phyloP scores from a whole-genome alignment of 1,140 invertebrate species.

The Meloidogyne chitwoodi region DNA sequence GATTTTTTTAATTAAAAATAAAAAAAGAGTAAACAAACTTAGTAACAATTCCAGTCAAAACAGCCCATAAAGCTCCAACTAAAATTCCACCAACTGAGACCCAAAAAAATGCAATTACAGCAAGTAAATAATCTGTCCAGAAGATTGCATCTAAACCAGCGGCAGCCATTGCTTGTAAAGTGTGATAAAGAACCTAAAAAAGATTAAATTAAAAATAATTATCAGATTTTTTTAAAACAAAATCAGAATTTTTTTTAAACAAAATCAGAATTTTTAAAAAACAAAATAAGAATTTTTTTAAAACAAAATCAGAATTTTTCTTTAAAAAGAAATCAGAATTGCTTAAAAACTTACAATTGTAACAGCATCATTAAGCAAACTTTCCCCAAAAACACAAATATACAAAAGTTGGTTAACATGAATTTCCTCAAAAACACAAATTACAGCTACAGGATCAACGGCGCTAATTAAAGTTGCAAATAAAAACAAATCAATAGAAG shows the following conservation, averaged over 20 bases:
- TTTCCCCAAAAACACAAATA: slow-evolving; percentile 95
- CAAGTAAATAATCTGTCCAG: slow-evolving; percentile 30
- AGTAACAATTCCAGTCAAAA: slow-evolving; percentile 68
- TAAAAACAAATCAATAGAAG: slow-evolving; percentile 67
- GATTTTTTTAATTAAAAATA: no score
- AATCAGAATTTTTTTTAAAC: not conserved
- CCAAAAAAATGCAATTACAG: slow-evolving; percentile 77
- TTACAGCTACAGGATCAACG: slow-evolving; percentile 75
- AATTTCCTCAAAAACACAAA: slow-evolving; percentile 36
- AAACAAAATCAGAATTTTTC: no score
- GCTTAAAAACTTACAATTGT: slow-evolving; percentile 25
- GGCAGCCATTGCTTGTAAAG: slow-evolving; percentile 31
- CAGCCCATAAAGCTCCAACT: slow-evolving; percentile 90
- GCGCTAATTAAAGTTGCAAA: slow-evolving; percentile 97
- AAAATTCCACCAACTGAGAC: slow-evolving; percentile 86
- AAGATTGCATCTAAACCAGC: slow-evolving; percentile 22
- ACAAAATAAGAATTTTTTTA: no score
- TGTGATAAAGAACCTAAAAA: slow-evolving; percentile 37
- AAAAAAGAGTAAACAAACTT: no score
- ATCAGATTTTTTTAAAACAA: not conserved
- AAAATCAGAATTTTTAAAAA: no score
- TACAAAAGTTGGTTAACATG: slow-evolving; percentile 77
- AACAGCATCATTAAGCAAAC: slow-evolving; percentile 37
- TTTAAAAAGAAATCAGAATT: not conserved
- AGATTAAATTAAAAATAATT: not conserved